phyloP scores from a whole-genome alignment of 2,888 invertebrate species.

The Poecilus cupreus region DNA sequence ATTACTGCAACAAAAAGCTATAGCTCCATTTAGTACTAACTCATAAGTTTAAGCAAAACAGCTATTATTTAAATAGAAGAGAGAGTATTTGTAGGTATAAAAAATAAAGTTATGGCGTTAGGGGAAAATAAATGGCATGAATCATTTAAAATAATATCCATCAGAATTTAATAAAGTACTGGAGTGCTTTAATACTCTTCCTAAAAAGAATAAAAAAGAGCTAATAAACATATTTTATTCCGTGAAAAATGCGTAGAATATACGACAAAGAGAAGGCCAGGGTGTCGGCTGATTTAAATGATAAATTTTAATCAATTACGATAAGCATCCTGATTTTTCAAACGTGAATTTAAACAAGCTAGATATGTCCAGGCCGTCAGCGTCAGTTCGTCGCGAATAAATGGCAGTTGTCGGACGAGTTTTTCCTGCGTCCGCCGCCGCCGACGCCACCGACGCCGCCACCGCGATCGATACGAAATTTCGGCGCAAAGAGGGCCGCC shows the following conservation, averaged over 20 bases:
- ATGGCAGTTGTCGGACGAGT: conserved; percentile 40
- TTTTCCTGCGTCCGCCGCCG: background rate
- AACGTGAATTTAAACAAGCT: conserved; percentile 53
- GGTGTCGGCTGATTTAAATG: conserved; percentile 50
- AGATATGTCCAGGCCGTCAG: conserved; percentile 52
- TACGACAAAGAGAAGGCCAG: background rate
- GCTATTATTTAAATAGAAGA: no score
- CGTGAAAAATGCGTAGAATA: conserved; percentile 39
- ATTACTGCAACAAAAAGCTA: no score
- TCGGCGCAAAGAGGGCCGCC: conserved; percentile 39
- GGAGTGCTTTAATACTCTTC: background rate
- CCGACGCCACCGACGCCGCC: background rate
- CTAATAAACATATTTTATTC: conserved; percentile 52
- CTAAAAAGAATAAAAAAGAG: conserved; percentile 17
- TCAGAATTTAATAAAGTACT: conserved; percentile 32
- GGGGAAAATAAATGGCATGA: background rate
- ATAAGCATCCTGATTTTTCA: conserved; percentile 53
- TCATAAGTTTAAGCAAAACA: no score
- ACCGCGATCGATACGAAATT: conserved; percentile 47
- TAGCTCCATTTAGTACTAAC: no score
- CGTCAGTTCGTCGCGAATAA: conserved; percentile 47
- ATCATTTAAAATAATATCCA: conserved; percentile 10
- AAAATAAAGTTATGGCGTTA: background rate
- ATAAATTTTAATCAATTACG: conserved; percentile 56
- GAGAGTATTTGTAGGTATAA: background rate